phyloP scores from a whole-genome alignment of 2,888 invertebrate genomes.

The Meteorus cinctellus region DNA sequence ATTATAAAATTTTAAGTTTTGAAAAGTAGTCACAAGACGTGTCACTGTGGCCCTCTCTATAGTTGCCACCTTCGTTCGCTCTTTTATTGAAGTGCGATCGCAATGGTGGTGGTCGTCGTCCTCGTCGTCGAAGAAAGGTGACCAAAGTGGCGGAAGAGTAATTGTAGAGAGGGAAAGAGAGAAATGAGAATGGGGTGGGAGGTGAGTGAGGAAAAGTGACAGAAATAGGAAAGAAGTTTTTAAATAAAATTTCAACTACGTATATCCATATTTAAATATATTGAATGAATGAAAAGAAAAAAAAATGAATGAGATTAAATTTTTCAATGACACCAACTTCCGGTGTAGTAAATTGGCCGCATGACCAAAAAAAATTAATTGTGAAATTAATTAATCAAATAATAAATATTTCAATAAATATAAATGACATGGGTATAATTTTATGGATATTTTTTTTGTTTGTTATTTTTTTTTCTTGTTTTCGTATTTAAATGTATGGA shows the following conservation, averaged over 20 bases:
- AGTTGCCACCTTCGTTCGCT: conserved; percentile 48
- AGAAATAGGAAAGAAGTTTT: conserved; percentile 33
- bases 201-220: conserved; percentile 35
- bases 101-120: conserved; percentile 38
- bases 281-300: not conserved
- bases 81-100: conserved; percentile 48
- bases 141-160: conserved; percentile 24
- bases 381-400: not conserved
- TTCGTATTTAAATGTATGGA: not conserved
- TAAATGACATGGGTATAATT: not conserved
- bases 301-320: not conserved
- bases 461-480: conserved; percentile 21
- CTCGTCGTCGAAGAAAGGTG: conserved; percentile 23
- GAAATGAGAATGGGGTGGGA: conserved; percentile 27
- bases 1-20: conserved; percentile 9
- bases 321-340: not conserved
- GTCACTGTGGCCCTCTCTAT: conserved; percentile 51
- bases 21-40: conserved; percentile 35
- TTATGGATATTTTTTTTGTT: conserved; percentile 24
- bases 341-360: not conserved
- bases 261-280: not conserved
- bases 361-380: not conserved
- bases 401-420: not conserved
- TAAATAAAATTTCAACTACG: not conserved
- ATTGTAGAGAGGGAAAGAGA: conserved; percentile 10